Percentiles rank a stretch among this genome's conserved stretches.
Conservation (phyloP, 2,797 vertebrate genomes). For the Bradypodion pumilum region DNA sequence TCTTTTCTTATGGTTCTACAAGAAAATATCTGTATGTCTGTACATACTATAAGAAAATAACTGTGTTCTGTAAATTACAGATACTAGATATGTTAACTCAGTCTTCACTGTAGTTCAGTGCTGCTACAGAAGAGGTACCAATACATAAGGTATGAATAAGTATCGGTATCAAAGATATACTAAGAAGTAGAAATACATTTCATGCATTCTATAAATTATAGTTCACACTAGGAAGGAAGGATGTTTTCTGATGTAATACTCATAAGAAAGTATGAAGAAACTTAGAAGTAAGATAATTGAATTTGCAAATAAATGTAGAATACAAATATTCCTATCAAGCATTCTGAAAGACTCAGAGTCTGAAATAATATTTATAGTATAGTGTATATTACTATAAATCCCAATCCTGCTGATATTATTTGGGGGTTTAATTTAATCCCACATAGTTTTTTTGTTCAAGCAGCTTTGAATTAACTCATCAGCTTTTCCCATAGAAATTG, state of each 20-base stretch:
- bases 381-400: not conserved
- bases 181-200: conserved; percentile 67
- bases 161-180: conserved; percentile 61
- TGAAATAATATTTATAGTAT: not conserved
- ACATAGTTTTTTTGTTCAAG: not conserved
- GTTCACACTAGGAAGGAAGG: conserved; percentile 44
- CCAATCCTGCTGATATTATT: not conserved
- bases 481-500: not conserved
- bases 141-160: conserved; percentile 60
- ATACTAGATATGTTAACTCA: conserved; percentile 71
- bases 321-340: conserved; percentile 69
- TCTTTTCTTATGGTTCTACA: conserved; percentile 60
- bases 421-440: not conserved
- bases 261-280: conserved; percentile 54
- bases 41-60: conserved; percentile 78
- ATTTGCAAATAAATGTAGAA: conserved; percentile 64
- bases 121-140: conserved; percentile 71
- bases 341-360: conserved; percentile 24
- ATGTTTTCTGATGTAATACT: conserved; percentile 49
- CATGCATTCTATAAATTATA: conserved; percentile 70
- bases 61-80: conserved; percentile 76
- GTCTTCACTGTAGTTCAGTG: conserved; percentile 67
- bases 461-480: not conserved
- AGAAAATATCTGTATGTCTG: conserved; percentile 77
- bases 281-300: conserved; percentile 53